A percentile compares a stretch with the other conserved stretches of the same genome.
Evolutionary conservation across 2,888 invertebrate genomes (phyloP).

Genomic region (Apodemia zela): DNA sequence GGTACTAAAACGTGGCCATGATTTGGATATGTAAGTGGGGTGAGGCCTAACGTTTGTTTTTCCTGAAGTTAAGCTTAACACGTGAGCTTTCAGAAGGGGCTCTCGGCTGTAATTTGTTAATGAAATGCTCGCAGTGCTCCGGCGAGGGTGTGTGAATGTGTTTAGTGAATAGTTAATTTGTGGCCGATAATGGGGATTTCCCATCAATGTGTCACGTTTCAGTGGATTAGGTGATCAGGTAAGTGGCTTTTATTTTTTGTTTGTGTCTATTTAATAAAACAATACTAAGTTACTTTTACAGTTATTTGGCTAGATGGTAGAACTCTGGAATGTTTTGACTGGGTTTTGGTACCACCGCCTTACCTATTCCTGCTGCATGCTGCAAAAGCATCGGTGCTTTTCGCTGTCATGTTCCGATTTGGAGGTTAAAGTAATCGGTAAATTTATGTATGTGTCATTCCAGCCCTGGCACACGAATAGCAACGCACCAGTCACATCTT

Average conservation of each 20-base stretch:
- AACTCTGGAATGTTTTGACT: too few species aligned
- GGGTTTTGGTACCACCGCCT: too few species aligned
- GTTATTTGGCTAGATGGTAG: too few species aligned
- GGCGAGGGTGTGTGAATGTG: slow-evolving; percentile 6
- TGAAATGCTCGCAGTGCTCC: neutral
- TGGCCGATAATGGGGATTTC: slow-evolving; percentile 3
- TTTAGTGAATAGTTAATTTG: slow-evolving; percentile 4
- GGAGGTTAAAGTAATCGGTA: too few species aligned
- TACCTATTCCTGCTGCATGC: too few species aligned
- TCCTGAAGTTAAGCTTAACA: neutral
- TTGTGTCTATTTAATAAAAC: too few species aligned
- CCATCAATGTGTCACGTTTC: neutral
- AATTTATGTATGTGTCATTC: too few species aligned
- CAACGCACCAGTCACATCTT: too few species aligned
- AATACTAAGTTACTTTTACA: too few species aligned
- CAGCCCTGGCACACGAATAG: too few species aligned
- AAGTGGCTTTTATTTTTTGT: neutral
- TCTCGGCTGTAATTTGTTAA: neutral
- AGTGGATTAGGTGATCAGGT: neutral
- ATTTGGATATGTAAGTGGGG: neutral
- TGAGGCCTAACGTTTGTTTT: neutral
- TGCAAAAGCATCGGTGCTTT: too few species aligned
- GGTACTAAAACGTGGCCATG: neutral
- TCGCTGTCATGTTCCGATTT: too few species aligned
- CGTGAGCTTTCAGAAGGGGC: neutral